phyloP scores from a whole-genome alignment of 2,888 invertebrate species.

The Galerucella nymphaeae region DNA sequence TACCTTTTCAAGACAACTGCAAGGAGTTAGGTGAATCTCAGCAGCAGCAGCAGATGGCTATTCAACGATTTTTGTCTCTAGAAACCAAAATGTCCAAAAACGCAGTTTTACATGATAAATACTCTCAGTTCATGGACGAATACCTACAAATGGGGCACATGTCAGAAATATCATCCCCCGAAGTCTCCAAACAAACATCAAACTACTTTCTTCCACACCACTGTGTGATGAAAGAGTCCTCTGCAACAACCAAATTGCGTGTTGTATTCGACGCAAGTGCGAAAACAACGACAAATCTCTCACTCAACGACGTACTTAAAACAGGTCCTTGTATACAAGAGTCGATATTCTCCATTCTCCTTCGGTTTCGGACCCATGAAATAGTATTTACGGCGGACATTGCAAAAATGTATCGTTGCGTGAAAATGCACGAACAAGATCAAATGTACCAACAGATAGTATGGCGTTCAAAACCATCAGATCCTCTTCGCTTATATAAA shows the following conservation, averaged over 20 bases:
- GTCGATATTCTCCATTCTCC: conserved; percentile 28
- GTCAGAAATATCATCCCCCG: background rate
- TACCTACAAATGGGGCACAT: background rate
- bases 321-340: conserved; percentile 40
- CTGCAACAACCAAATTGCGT: conserved; percentile 14
- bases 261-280: conserved; percentile 36
- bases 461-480: background rate
- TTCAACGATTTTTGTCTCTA: background rate
- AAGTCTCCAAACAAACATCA: background rate
- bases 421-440: background rate
- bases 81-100: background rate
- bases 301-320: conserved; percentile 45
- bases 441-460: background rate
- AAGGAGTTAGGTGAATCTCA: background rate
- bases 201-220: background rate
- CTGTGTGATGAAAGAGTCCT: background rate
- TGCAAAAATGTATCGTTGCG: conserved; percentile 6
- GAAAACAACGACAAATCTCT: conserved; percentile 30
- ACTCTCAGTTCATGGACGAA: background rate
- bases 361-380: conserved; percentile 23
- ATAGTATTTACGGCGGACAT: conserved; percentile 25
- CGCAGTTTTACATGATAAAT: background rate
- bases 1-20: background rate
- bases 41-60: background rate
- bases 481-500: background rate